phyloP scores from a whole-genome alignment of 2,888 invertebrate species.

The Andrena fulva region DNA sequence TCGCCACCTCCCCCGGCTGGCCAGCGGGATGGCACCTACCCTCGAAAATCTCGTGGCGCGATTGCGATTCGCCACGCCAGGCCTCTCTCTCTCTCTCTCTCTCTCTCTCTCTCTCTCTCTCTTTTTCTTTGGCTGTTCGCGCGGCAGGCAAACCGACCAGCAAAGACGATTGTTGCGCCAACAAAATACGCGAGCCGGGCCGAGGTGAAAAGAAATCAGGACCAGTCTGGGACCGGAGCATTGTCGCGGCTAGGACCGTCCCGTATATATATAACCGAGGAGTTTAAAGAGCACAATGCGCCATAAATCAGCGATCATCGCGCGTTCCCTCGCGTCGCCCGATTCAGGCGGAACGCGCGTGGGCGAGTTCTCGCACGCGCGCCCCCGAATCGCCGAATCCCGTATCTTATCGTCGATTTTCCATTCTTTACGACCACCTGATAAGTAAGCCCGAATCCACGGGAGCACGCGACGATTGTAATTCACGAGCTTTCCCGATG shows the following conservation, averaged over 20 bases:
- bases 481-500: constrained; percentile 24
- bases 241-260: constrained; percentile 53
- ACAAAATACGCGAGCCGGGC: constrained; percentile 68
- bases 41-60: constrained; percentile 49
- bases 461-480: constrained; percentile 32
- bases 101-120: background rate
- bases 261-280: constrained; percentile 67
- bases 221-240: constrained; percentile 38
- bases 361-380: constrained; percentile 52
- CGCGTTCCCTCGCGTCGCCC: constrained; percentile 40
- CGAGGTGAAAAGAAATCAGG: constrained; percentile 59
- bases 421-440: constrained; percentile 44
- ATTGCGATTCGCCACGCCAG: constrained; percentile 73
- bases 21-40: constrained; percentile 31
- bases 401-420: constrained; percentile 54
- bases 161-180: constrained; percentile 69
- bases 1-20: constrained; percentile 23
- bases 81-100: background rate
- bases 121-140: constrained; percentile 1
- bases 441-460: constrained; percentile 26
- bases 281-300: constrained; percentile 74
- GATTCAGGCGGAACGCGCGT: constrained; percentile 50
- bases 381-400: constrained; percentile 47
- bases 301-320: constrained; percentile 76
- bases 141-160: constrained; percentile 39